These are phyloP conservation scores for Elymnias hypermnestra DNA, from an alignment of 1,140 invertebrate genomes.

Conservation along the genomic window DNA sequence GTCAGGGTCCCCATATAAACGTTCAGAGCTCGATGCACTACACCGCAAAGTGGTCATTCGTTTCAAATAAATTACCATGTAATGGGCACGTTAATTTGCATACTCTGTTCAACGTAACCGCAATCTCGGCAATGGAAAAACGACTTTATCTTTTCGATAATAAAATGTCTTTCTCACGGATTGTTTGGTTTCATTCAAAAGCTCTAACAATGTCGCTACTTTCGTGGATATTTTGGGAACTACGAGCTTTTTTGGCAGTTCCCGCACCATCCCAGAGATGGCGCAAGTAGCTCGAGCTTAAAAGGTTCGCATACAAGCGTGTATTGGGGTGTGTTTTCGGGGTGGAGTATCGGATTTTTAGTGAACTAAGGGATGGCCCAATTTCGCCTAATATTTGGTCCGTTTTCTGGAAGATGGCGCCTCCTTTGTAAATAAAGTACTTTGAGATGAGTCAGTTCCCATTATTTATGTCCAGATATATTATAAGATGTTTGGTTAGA, in stretches of 20 bases:
- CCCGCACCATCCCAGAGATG: conserved; percentile 55
- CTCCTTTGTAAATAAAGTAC: not conserved
- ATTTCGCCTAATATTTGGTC: conserved; percentile 15
- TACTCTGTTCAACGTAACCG: conserved; percentile 54
- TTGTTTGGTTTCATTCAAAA: conserved; percentile 60
- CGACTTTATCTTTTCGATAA: conserved; percentile 37
- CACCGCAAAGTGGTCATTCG: conserved; percentile 76
- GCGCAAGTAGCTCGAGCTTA: conserved; percentile 32
- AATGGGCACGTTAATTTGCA: conserved; percentile 76
- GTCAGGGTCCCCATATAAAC: conserved; percentile 75
- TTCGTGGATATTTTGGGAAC: conserved; percentile 42
- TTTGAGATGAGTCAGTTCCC: no score
- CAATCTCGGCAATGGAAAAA: conserved; percentile 41
- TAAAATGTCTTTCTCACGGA: conserved; percentile 35
- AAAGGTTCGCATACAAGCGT: conserved; percentile 28
- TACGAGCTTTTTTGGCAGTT: conserved; percentile 55
- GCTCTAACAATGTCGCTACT: conserved; percentile 40
- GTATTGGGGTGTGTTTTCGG: conserved; percentile 29
- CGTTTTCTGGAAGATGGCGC: conserved; percentile 40
- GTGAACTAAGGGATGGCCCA: conserved; percentile 33
- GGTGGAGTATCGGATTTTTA: no score
- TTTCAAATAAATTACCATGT: conserved; percentile 77
- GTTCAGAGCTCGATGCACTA: conserved; percentile 73
- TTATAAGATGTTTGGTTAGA: no score
- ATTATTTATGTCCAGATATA: no score